These are phyloP conservation scores for Eumaeus atala DNA, from an alignment of 1,140 invertebrate species.

Conservation along the genomic window DNA sequence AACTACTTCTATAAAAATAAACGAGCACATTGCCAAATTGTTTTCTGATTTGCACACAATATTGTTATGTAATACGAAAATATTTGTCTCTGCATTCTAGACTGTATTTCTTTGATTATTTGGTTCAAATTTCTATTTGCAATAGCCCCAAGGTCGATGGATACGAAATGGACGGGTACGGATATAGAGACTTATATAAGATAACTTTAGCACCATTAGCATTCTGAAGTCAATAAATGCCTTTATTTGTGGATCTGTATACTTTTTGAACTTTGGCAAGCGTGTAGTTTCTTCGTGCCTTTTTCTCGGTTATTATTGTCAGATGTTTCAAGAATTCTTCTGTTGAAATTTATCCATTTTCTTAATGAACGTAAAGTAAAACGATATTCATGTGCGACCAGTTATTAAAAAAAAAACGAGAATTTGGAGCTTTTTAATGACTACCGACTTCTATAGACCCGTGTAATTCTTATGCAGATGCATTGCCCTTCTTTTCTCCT, in stretches of 20 bases:
- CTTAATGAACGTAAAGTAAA: too few species aligned
- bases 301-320: too few species aligned
- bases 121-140: neutral
- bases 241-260: neutral
- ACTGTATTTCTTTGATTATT: neutral
- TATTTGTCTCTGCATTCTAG: neutral
- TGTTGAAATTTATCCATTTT: too few species aligned
- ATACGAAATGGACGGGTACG: conserved; percentile 1
- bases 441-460: too few species aligned
- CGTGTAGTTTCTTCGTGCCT: too few species aligned
- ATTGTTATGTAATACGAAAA: conserved; percentile 8
- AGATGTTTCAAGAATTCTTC: too few species aligned
- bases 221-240: conserved; percentile 9
- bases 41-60: conserved; percentile 9
- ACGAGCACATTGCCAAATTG: conserved; percentile 6
- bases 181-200: conserved; percentile 11
- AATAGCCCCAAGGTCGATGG: conserved; percentile 1
- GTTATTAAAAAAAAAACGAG: too few species aligned
- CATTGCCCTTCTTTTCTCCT: too few species aligned
- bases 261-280: conserved; percentile 4
- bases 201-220: conserved; percentile 9
- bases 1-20: conserved; percentile 4
- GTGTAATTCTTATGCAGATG: too few species aligned
- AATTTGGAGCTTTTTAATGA: too few species aligned
- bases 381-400: too few species aligned